Evolutionary conservation across 2,797 vertebrate species (phyloP), one percentile per base, ranked within the genome.

Genomic region (Neosalanx taihuensis): DNA sequence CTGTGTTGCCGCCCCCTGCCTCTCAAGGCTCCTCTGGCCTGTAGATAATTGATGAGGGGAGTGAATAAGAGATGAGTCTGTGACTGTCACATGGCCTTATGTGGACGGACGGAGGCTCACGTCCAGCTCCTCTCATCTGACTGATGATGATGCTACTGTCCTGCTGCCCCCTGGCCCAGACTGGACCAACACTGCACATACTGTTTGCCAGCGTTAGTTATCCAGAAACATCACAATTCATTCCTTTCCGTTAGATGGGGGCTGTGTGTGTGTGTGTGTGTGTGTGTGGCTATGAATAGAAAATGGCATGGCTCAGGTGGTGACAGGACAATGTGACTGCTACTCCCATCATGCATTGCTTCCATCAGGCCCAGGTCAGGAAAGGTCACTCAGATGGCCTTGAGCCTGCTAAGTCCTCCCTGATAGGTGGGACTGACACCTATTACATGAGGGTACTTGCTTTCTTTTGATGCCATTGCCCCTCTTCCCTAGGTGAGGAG

Each of bases 1-100:
- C 78, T 81, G 37, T 41, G 10, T 41, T 10, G 37, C 10, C 9
- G 37, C 37, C 37, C 37, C 37, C 37, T 41, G 85, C 86, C 90
- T 88, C 86, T 86, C 89, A 91, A 85, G 84, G 82, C 85, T 90
- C 86, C 85, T 89, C 79, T 90, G 88, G 89, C 84, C 89, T 91
- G 89, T 89, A 81, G 72, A 90, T 91, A 90, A 90, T 89, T 89
- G 85, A 90, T 89, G 87, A 85, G 83, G 73, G 68, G 79, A 83
- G 84, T 87, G 90, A 90, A 89, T 88, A 88, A 89, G 86, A 84
- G 79, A 90, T 88, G 87, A 85, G 80, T 88, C 81, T 88, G 84
- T 89, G 90, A 88, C 83, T 86, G 89, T 89, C 89, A 88, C 85
- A 72, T 76, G 64, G 82, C 77, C 85, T 88, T 83, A 90, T 87